Base-by-base conservation (phyloP, 1,140 invertebrate genomes). In the Liolophura sinensis region DNA sequence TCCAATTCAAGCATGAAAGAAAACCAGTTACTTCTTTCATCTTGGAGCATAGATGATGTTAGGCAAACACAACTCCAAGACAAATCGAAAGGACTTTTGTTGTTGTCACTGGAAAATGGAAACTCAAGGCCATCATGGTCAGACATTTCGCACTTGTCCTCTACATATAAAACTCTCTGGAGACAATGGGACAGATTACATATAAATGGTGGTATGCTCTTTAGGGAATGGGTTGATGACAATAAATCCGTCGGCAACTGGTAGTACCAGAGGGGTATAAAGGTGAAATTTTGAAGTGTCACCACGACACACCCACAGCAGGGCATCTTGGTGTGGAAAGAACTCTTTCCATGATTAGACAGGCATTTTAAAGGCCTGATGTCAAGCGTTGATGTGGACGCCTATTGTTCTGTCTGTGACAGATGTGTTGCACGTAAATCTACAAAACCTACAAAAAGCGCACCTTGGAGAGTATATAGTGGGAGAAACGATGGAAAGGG, bases 401-500 rank as follows among this genome's bases (percentile, higher is more conserved):
- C 51, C 14, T 65, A 65, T 47, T 63, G 64, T 48, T 20, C 40
- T 9, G 50, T 22, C 7, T 72, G 68, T 64, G 15, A 64, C 27
- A 24, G 71, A 15, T 72, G 71, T 64, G n/a, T 60, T 5, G 25
- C 56, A 16, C 49, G 40, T 15, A 62, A 52, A 25, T n/a, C n/a
- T n/a, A n/a, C n/a, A n/a, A n/a, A n/a, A n/a, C n/a, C n/a, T n/a
- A n/a, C 3, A 62, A 67, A 62, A 31, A 64, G 55, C 64, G 48
- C 46, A 56, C 60, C 48, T 70, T 62, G 31, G 67, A 54, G 56
- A 69, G 50, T 62, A 54, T 24, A 27, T 24, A 49, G 62, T 59
- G 9, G 57, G 54, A 18, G 59, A 15, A 56, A 77, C 78, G 18
- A 71, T 78, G 54, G 67, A 71, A n/a, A 72, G 61, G 11, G 66